Evolutionary conservation across 2,888 invertebrate species (phyloP), one percentile per base, ranked within the genome.

Genomic region (Ctenicera cuprea): DNA sequence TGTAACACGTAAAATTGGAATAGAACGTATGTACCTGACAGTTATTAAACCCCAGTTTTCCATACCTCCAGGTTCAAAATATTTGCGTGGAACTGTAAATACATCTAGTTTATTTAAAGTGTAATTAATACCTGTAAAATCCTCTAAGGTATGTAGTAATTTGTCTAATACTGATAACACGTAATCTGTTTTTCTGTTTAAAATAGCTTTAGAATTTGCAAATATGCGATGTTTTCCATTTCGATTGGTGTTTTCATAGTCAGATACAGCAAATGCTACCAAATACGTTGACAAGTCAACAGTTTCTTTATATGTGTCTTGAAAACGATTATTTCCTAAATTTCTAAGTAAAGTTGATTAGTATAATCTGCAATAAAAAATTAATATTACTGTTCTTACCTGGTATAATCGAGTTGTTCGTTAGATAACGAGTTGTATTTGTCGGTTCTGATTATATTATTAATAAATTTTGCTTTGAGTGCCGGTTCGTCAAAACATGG

Each of bases 21-120:
- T n/a, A n/a, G n/a, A n/a, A n/a, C 5, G 26, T 26, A 26, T 5
- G n/a, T 67, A 71, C 92, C 90, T 90, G 87, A 94, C 95, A 1
- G 94, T 94, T 37, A 95, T 93, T 48, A 97, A 86, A 5, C 97
- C 97, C 97, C 97, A 97, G 84, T 97, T 97, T 84, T 97, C 97
- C 96, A 97, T 97, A 43, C 96, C 97, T 18, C 94, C 94, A 75
- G 94, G 93, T 30, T 92, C 90, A 82, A 96, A 96, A 37, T 74
- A 75, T n/a, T 61, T 48, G 80, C 96, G 94, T 0, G 96, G 95
- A 8, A 97, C 91, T 0, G 95, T 95, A 1, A 94, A 93, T 76
- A 94, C 91, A 80, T 95, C 94, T 82, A 94, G 88, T 85, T 96
- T 95, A 3, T 52, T 86, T 52, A 70, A 22, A 9, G 20, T 50